phyloP scores from a whole-genome alignment of 2,888 invertebrate genomes.

The Xylota sylvarum region DNA sequence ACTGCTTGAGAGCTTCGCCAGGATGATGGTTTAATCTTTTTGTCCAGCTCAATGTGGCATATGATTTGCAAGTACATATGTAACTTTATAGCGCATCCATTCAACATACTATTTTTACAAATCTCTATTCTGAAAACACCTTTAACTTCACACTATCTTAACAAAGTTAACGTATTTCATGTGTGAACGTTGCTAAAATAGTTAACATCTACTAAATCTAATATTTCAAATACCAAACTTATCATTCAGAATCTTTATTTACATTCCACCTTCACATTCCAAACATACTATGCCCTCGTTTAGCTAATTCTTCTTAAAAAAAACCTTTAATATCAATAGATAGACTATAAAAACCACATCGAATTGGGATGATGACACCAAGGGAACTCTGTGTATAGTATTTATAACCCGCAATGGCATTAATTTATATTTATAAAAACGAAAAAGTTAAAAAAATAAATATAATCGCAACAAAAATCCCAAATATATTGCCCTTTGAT shows the following conservation, averaged over 20 bases:
- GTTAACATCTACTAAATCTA: too few relatives aligned
- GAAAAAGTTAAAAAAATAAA: constrained; percentile 4
- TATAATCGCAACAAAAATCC: constrained; percentile 55
- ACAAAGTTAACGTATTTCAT: too few relatives aligned
- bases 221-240: too few relatives aligned
- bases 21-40: too few relatives aligned
- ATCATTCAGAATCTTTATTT: background rate
- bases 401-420: constrained; percentile 64
- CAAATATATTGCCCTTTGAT: constrained; percentile 67
- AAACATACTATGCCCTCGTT: background rate
- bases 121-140: too few relatives aligned
- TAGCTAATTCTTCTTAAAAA: background rate
- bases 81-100: too few relatives aligned
- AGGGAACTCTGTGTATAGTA: constrained; percentile 9
- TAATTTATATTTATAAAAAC: constrained; percentile 48
- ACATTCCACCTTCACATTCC: background rate
- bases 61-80: too few relatives aligned
- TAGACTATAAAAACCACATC: constrained; percentile 10
- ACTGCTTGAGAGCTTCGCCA: too few relatives aligned
- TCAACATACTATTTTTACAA: too few relatives aligned
- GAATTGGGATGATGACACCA: constrained; percentile 48
- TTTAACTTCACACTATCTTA: too few relatives aligned
- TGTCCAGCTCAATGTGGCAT: too few relatives aligned
- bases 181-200: too few relatives aligned
- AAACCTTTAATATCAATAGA: constrained; percentile 16